Conservation (phyloP, 1,140 invertebrate genomes). For the Arctopsyche grandis region DNA sequence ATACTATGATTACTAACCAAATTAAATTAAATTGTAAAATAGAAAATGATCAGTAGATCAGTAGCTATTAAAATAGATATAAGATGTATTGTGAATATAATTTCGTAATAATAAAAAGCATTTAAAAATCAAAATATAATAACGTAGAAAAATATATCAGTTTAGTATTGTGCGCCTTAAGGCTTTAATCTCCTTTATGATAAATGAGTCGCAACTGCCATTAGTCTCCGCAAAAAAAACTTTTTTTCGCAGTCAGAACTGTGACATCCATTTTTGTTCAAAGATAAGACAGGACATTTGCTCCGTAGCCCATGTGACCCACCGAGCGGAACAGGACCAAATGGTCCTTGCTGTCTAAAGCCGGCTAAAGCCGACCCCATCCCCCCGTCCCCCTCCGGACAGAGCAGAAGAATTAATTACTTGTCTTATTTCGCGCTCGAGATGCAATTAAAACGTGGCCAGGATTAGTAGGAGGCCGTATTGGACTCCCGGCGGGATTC, state of each 20-base stretch:
- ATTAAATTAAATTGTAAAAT: too few relatives aligned
- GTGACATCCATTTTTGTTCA: not conserved
- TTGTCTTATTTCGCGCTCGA: constrained; percentile 17
- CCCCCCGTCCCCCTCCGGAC: not conserved
- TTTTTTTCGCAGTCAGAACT: not conserved
- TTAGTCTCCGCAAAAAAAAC: not conserved
- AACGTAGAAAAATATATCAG: too few relatives aligned
- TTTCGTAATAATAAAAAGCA: too few relatives aligned
- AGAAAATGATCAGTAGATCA: too few relatives aligned
- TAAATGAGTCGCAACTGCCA: not conserved
- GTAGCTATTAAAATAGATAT: too few relatives aligned
- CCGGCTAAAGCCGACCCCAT: not conserved
- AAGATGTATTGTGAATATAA: too few relatives aligned
- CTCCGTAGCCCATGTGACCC: not conserved
- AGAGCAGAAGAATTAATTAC: constrained; percentile 25
- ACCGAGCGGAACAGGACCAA: not conserved
- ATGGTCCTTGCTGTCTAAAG: not conserved
- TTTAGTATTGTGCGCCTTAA: too few relatives aligned
- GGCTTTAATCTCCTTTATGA: not conserved
- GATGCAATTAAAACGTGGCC: constrained; percentile 11
- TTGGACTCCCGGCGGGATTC: not conserved
- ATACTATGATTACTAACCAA: too few relatives aligned
- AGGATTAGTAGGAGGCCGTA: not conserved
- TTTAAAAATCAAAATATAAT: too few relatives aligned
- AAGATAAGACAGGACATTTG: constrained; percentile 9